Base-by-base conservation (phyloP, 2,113 vertebrate genomes). In the Brachionichthys hirsutus region DNA sequence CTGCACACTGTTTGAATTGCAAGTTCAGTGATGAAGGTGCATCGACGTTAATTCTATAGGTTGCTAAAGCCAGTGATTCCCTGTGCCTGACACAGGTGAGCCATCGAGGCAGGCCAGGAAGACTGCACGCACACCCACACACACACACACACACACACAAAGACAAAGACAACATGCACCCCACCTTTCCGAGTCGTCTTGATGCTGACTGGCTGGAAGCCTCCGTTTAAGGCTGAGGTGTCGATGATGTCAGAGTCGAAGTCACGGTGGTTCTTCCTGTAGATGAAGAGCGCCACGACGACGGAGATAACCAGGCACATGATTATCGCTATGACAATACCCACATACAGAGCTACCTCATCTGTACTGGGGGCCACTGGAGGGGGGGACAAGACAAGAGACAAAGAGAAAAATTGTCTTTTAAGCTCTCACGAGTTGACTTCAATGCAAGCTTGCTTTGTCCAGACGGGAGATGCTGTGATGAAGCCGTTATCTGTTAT, bases 181-280 rank as follows among this genome's bases (percentile, higher is more conserved):
- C 20, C 22, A 89, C 87, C 87, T 89, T 87, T 89, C 12, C 87
- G 85, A 0, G 95, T 91, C 5, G 94, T 95, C 88, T 98, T 98
- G 86, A 98, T 95, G 83, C 93, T 98, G 82, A 98, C 95, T 0
- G 95, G 93, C 77, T 97, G 95, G 70, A 98, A 98, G 20, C 95
- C 95, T 12, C 95, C 95, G 0, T 98, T 98, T 11, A 98, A 91
- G 0, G 95, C 95, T 0, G 95, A 96, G 30, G 95, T 92, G 81
- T 98, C 95, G 1, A 95, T 94, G 47, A 98, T 95, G 63, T 96
- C 95, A 0, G 95, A 97, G 75, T 94, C 94, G n/a, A 98, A 98
- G 89, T 96, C 93, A 1, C 93, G 93, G 67, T 98, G 95, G 79
- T 95, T 98, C 88, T 97, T 98, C 73, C 95, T 93, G 73, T 98